Conservation (phyloP, 2,797 vertebrate species). For the Decapterus maruadsi region DNA sequence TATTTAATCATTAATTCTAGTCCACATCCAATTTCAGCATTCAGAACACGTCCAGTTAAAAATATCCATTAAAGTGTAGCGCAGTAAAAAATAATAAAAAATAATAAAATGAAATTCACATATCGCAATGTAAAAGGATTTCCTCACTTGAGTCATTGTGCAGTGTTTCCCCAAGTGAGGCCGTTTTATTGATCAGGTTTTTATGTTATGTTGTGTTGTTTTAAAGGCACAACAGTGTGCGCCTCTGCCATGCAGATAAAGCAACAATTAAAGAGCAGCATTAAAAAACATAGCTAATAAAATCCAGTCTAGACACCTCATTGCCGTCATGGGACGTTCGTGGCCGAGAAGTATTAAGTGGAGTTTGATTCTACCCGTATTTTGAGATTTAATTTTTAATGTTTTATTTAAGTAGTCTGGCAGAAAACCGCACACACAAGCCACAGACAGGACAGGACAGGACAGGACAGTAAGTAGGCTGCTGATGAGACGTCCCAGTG, state of each 20-base stretch:
- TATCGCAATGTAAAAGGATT: slow-evolving; percentile 19
- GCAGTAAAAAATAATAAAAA: background rate
- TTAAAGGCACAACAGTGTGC: slow-evolving; percentile 46
- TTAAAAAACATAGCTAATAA: slow-evolving; percentile 59
- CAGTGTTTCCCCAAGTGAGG: slow-evolving; percentile 15
- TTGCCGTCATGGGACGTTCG: slow-evolving; percentile 53
- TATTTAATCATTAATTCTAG: background rate
- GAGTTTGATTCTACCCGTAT: slow-evolving; percentile 42
- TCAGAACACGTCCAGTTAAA: background rate
- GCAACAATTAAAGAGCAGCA: slow-evolving; percentile 51
- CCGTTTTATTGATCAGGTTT: slow-evolving; percentile 50
- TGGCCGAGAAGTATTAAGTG: slow-evolving; percentile 42
- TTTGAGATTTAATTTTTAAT: slow-evolving; percentile 39
- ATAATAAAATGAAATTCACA: background rate
- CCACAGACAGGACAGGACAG: background rate
- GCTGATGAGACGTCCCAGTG: slow-evolving; percentile 43
- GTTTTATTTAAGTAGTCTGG: slow-evolving; percentile 41
- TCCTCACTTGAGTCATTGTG: slow-evolving; percentile 19
- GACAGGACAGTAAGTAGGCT: slow-evolving; percentile 29
- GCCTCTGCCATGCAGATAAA: slow-evolving; percentile 52
- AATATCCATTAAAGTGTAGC: background rate
- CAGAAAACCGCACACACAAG: background rate
- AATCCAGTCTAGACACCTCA: slow-evolving; percentile 63
- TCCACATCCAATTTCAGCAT: background rate
- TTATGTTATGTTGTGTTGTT: slow-evolving; percentile 51